A percentile compares a stretch with the other conserved stretches of the same genome.
These are phyloP conservation scores for Pantala flavescens DNA, from an alignment of 1,140 invertebrate genomes.

Conservation along the genomic window DNA sequence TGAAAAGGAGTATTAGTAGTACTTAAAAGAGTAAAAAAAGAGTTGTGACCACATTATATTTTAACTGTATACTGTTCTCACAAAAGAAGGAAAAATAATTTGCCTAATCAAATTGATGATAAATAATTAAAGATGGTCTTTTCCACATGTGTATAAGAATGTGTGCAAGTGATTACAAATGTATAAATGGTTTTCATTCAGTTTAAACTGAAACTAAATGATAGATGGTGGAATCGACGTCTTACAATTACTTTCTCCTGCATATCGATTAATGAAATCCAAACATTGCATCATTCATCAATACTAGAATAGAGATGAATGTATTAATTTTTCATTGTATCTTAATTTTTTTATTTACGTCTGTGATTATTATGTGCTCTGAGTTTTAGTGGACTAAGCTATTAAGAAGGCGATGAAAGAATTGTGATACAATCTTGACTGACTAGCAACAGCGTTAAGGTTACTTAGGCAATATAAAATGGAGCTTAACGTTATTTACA, in stretches of 20 bases:
- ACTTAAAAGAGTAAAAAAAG: background rate
- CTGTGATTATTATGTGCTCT: conserved; percentile 1
- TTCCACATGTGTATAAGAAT: background rate
- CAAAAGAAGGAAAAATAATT: background rate
- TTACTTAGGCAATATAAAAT: too few relatives aligned
- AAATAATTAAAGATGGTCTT: background rate
- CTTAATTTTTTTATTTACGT: background rate
- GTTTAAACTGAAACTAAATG: conserved; percentile 3
- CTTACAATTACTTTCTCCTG: background rate
- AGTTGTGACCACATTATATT: conserved; percentile 10
- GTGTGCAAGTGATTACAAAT: conserved; percentile 1
- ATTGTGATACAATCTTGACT: conserved; percentile 7
- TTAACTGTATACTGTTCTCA: conserved; percentile 10
- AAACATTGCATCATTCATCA: background rate
- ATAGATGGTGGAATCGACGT: conserved; percentile 9
- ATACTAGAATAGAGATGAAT: background rate
- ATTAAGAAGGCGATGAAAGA: background rate
- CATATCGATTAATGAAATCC: background rate
- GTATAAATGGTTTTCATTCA: background rate
- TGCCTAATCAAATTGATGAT: background rate
- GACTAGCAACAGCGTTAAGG: background rate
- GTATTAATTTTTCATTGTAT: background rate
- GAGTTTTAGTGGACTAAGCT: background rate
- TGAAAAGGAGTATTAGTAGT: conserved; percentile 8
- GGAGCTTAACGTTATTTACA: too few relatives aligned